Evolutionary conservation across 1,140 invertebrate genomes (phyloP).

Genomic region (Conopomorpha cramerella): DNA sequence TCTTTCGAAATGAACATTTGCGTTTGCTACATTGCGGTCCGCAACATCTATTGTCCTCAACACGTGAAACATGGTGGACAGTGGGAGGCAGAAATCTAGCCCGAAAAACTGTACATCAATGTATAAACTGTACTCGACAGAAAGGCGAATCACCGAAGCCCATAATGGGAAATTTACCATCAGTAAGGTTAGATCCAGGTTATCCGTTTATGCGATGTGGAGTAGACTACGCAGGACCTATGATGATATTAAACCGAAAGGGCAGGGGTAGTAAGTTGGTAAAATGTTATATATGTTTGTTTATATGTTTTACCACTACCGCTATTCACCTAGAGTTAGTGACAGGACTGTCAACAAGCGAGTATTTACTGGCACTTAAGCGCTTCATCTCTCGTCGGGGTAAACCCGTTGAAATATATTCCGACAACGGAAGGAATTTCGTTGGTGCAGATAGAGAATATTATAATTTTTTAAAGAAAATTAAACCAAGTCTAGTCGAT

Average conservation of each 20-base stretch:
- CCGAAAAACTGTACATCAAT: slow-evolving; percentile 9
- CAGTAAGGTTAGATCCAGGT: slow-evolving; percentile 11
- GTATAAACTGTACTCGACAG: slow-evolving; percentile 6
- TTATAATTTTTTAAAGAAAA: slow-evolving; percentile 6
- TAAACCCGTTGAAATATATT: slow-evolving; percentile 13
- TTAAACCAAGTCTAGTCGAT: slow-evolving; percentile 3
- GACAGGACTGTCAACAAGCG: slow-evolving; percentile 9
- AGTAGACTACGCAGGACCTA: slow-evolving; percentile 21
- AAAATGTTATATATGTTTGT: slow-evolving; percentile 12
- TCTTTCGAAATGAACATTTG: slow-evolving; percentile 9
- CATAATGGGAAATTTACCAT: slow-evolving; percentile 9
- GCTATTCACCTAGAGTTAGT: slow-evolving; percentile 9
- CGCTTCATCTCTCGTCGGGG: slow-evolving; percentile 16
- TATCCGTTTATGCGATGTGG: slow-evolving; percentile 13
- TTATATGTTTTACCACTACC: slow-evolving; percentile 6
- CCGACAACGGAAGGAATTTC: slow-evolving; percentile 14
- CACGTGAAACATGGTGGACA: slow-evolving; percentile 6
- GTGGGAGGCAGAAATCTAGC: slow-evolving; percentile 8
- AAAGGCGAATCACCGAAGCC: not conserved
- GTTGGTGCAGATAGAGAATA: slow-evolving; percentile 7
- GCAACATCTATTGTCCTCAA: slow-evolving; percentile 5
- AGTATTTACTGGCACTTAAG: slow-evolving; percentile 13
- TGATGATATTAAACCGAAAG: slow-evolving; percentile 10
- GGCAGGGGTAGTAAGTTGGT: slow-evolving; percentile 8
- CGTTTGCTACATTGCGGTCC: slow-evolving; percentile 10